Base-by-base conservation (phyloP, 2,113 vertebrate genomes). In the Montifringilla adamsi region DNA sequence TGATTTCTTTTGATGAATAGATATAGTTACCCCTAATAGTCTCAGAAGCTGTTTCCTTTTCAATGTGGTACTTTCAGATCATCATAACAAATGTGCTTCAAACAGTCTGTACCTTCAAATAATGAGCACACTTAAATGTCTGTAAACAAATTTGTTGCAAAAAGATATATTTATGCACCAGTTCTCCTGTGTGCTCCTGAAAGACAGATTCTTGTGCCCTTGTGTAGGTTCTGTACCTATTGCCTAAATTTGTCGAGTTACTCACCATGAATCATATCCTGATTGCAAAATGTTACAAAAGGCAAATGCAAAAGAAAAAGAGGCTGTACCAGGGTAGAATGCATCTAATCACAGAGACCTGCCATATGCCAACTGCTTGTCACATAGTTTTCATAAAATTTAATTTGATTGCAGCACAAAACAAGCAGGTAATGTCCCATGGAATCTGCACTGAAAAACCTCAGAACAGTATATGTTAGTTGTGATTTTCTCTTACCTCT, bases 401-500 rank as follows among this genome's bases (percentile, higher is more conserved):
- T 68, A 53, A 41, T 66, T 56, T 56, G n/a, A 55, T 46, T 74
- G 68, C 78, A 80, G 41, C 56, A 31, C 20, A 35, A 53, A 49
- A 43, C 49, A 67, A 66, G 52, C 58, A 67, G 44, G 33, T 81
- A 56, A 30, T 20, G 20, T 49, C 49, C 50, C 31, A 27, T 35
- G 43, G 62, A 85, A 84, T 67, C 43, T 72, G n/a, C 43, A 15
- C n/a, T 31, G 69, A 58, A 79, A 77, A 93, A 69, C 50, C 31
- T 70, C 41, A 44, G 47, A 87, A 58, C 37, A 72, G 22, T 18
- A 13, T 18, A 30, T 0, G 0, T 28, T 22, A 58, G 47, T 8
- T 58, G 55, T 68, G 84, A 91, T 96, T 94, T 95, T 80, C 35
- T 84, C 43, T 90, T 74, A 10, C 74, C 72, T 81, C 72, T 74